These are phyloP conservation scores for Phrynosoma blainvillii DNA, from an alignment of 2,113 vertebrate species.

Conservation along the genomic window DNA sequence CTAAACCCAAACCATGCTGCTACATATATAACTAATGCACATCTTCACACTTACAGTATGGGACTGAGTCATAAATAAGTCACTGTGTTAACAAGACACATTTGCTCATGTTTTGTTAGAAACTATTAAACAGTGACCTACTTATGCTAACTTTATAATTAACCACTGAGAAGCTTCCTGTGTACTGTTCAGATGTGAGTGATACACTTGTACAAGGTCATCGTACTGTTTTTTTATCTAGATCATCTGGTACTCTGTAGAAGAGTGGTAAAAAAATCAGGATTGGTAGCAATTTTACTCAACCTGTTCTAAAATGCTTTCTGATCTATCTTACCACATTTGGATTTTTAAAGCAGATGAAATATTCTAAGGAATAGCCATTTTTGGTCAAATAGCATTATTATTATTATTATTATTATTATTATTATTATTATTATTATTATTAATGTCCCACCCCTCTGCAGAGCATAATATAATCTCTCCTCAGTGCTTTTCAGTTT, in stretches of 20 bases:
- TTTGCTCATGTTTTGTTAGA: background rate
- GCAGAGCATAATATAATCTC: no score
- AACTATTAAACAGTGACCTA: slow-evolving; percentile 14
- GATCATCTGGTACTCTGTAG: background rate
- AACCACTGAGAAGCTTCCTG: background rate
- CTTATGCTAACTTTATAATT: slow-evolving; percentile 17
- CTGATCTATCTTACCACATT: background rate
- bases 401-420: no score
- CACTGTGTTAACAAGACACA: slow-evolving; percentile 10
- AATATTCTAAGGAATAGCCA: background rate
- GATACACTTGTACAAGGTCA: background rate
- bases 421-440: no score
- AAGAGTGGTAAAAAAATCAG: background rate
- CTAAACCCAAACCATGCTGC: slow-evolving; percentile 15
- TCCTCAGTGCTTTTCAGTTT: background rate
- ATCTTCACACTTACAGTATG: slow-evolving; percentile 22
- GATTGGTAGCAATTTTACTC: background rate
- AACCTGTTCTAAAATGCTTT: background rate
- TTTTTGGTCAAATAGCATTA: background rate
- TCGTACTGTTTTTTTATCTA: background rate
- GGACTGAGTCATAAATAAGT: background rate
- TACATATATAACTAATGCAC: slow-evolving; percentile 5
- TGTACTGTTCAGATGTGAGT: background rate
- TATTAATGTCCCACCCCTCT: no score
- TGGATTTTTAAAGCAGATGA: background rate